phyloP scores from a whole-genome alignment of 2,113 vertebrate species.

The Stigmatopora argus region DNA sequence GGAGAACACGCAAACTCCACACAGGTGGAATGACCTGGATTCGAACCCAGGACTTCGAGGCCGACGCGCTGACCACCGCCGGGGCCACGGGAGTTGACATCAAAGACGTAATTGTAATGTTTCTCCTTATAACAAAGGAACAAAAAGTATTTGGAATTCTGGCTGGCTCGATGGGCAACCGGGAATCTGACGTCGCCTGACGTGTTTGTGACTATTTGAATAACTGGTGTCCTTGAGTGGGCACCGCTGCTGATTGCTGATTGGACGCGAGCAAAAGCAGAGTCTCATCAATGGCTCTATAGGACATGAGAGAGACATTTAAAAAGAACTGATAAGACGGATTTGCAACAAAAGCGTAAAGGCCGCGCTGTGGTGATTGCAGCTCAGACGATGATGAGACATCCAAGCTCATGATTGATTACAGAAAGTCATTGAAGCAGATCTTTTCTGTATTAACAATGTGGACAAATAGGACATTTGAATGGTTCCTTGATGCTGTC shows the following conservation, averaged over 20 bases:
- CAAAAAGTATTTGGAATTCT: not conserved
- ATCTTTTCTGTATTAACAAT: constrained; percentile 6
- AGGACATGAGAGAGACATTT: constrained; percentile 18
- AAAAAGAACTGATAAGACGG: constrained; percentile 10
- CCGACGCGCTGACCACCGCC: too few relatives aligned
- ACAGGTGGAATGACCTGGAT: too few relatives aligned
- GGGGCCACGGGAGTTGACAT: too few relatives aligned
- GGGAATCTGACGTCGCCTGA: not conserved
- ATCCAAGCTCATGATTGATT: not conserved
- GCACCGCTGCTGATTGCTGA: not conserved
- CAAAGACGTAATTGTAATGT: too few relatives aligned
- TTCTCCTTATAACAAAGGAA: too few relatives aligned
- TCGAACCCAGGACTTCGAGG: too few relatives aligned
- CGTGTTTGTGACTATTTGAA: constrained; percentile 24
- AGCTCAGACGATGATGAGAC: constrained; percentile 15
- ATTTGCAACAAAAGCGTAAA: constrained; percentile 16
- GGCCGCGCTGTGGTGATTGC: constrained; percentile 14
- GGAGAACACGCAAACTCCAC: too few relatives aligned
- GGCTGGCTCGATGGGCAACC: not conserved
- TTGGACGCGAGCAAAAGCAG: not conserved
- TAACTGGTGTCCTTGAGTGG: not conserved
- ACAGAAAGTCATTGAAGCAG: not conserved
- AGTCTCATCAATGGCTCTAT: constrained; percentile 8
- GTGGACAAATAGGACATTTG: not conserved
- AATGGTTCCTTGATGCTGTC: not conserved